phyloP scores from a whole-genome alignment of 2,113 vertebrate genomes.

The Ctenodactylus gundi region DNA sequence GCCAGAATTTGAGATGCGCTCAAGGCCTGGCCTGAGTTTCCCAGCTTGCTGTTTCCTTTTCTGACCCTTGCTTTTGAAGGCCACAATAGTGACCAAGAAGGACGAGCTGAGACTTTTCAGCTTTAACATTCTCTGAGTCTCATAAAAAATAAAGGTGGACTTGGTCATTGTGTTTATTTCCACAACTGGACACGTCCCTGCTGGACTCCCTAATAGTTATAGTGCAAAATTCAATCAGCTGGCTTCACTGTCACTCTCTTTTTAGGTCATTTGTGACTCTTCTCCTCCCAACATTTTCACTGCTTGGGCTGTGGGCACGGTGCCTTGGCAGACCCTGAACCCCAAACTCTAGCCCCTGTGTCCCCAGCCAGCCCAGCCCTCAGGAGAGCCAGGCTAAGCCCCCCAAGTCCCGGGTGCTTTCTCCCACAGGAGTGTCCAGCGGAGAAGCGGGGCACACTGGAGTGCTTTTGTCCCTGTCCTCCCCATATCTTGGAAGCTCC shows the following conservation, averaged over 20 bases:
- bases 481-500: constrained; percentile 81
- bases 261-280: not conserved
- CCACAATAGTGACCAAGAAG: not conserved
- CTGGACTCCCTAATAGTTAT: not conserved
- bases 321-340: not conserved
- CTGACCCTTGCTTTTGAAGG: not conserved
- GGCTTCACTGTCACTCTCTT: not conserved
- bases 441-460: constrained; percentile 77
- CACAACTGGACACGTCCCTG: not conserved
- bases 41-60: not conserved
- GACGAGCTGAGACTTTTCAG: not conserved
- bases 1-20: not conserved
- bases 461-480: constrained; percentile 77
- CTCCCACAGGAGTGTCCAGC: constrained; percentile 75
- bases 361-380: not conserved
- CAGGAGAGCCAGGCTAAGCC: no score
- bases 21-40: not conserved
- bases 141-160: not conserved
- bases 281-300: not conserved
- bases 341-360: not conserved
- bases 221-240: not conserved
- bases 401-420: no score
- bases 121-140: not conserved
- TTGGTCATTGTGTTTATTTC: not conserved
- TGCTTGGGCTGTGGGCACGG: not conserved